Evolutionary conservation across 2,113 vertebrate genomes (phyloP).

Genomic region (Patagioenas fasciata): DNA sequence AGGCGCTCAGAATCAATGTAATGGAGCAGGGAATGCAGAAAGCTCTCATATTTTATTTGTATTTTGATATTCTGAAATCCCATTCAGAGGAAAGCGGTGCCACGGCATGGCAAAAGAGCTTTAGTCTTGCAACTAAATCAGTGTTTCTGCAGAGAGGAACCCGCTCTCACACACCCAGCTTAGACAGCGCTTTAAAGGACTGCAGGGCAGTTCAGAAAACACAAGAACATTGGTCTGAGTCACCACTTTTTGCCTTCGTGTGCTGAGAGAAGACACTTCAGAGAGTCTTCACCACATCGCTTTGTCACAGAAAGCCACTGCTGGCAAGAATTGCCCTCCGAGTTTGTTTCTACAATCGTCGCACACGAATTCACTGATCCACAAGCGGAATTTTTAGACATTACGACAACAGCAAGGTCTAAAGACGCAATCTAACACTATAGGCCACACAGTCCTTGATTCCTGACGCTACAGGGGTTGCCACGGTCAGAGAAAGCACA

Average conservation of each 20-base stretch:
- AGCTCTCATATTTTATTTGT: neutral
- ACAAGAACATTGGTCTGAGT: rapidly evolving
- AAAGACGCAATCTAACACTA: neutral
- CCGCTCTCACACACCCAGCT: neutral
- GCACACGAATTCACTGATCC: neutral
- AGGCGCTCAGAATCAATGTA: neutral
- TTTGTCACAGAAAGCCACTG: neutral
- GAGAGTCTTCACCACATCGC: neutral
- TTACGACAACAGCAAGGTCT: neutral
- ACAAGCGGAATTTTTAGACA: neutral
- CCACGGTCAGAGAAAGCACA: neutral
- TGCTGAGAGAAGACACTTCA: neutral
- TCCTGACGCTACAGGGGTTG: neutral
- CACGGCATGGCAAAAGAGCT: neutral
- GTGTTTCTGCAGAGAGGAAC: neutral
- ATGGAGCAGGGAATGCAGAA: neutral
- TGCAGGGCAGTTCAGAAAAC: neutral
- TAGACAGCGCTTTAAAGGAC: neutral
- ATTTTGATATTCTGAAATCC: neutral
- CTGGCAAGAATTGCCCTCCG: neutral
- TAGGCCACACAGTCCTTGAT: neutral
- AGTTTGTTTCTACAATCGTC: neutral
- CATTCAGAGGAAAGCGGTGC: neutral
- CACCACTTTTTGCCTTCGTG: neutral
- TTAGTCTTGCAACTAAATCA: neutral